Evolutionary conservation across 2,797 vertebrate species (phyloP).

Genomic region (Thripadectes ignobilis): DNA sequence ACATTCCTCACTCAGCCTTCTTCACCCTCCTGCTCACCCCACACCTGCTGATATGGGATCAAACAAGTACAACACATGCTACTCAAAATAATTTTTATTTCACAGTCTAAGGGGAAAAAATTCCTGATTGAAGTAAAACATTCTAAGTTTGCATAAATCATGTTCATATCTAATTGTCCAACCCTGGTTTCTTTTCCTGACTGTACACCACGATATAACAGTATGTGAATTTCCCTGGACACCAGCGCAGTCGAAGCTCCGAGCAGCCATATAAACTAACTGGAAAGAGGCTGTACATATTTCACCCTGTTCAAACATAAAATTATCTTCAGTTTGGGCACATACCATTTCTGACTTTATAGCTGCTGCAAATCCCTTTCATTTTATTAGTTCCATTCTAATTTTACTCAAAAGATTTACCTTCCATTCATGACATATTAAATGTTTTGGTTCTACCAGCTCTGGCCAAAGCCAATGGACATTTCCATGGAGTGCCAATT

Average conservation of each 20-base stretch:
- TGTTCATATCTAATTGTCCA: not conserved
- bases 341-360: not conserved
- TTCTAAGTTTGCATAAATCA: not conserved
- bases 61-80: not conserved
- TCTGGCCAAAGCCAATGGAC: not conserved
- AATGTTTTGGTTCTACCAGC: not conserved
- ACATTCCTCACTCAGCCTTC: not conserved
- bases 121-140: not conserved
- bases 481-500: not conserved
- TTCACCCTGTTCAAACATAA: not conserved
- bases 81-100: not conserved
- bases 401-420: not conserved
- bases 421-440: not conserved
- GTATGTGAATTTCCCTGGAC: not conserved
- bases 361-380: not conserved
- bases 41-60: fast-evolving
- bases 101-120: not conserved
- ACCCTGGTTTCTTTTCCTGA: not conserved
- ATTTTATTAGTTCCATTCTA: not conserved
- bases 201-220: not conserved
- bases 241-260: not conserved
- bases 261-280: not conserved
- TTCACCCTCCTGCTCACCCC: not conserved
- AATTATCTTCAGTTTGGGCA: not conserved
- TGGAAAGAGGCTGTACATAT: not conserved